phyloP scores from a whole-genome alignment of 2,888 invertebrate genomes.

The Pyrrhia umbra region DNA sequence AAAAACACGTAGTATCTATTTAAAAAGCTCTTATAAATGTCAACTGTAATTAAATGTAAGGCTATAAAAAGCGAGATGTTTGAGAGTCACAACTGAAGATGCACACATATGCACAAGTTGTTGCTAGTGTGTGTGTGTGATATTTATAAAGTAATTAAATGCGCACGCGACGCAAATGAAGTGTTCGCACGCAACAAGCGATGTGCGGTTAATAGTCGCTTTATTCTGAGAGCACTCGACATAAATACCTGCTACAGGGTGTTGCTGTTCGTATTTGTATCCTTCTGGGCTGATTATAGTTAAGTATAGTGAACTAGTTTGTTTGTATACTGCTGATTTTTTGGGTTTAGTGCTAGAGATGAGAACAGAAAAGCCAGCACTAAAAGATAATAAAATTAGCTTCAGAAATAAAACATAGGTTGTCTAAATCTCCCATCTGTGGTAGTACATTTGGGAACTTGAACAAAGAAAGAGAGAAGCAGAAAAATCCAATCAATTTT shows the following conservation, averaged over 20 bases:
- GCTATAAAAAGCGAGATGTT: not conserved
- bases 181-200: constrained; percentile 56
- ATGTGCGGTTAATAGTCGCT: constrained; percentile 54
- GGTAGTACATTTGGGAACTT: too few species aligned
- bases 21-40: not conserved
- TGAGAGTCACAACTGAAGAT: not conserved
- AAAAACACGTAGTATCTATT: too few species aligned
- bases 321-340: not conserved
- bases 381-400: not conserved
- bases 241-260: constrained; percentile 31
- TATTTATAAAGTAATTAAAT: constrained; percentile 76
- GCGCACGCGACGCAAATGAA: constrained; percentile 60
- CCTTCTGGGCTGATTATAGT: constrained; percentile 11
- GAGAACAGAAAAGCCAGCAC: not conserved
- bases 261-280: constrained; percentile 17
- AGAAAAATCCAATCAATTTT: not conserved
- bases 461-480: not conserved
- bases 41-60: not conserved
- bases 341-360: not conserved
- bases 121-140: constrained; percentile 6
- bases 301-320: not conserved
- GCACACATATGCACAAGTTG: not conserved
- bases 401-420: too few species aligned
- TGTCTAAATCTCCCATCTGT: too few species aligned
- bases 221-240: constrained; percentile 48